Evolutionary conservation across 2,113 vertebrate species (phyloP).

Genomic region (Conger conger): DNA sequence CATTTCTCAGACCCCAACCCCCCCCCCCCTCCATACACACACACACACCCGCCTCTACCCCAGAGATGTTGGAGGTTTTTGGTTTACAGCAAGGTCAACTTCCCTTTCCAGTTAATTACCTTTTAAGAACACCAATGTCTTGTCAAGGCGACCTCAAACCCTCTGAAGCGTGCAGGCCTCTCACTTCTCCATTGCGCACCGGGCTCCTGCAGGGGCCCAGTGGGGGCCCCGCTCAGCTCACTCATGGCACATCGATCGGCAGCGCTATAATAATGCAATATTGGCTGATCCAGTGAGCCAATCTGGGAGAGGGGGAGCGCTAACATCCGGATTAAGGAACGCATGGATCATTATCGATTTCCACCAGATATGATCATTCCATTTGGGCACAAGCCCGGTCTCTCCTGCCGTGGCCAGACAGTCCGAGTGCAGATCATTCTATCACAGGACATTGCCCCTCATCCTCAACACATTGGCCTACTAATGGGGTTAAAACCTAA

Average conservation of each 20-base stretch:
- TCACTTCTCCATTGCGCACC: not conserved
- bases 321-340: constrained; percentile 67
- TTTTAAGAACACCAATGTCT: constrained; percentile 44
- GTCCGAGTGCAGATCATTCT: constrained; percentile 62
- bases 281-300: constrained; percentile 64
- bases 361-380: constrained; percentile 80
- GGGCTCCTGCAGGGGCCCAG: constrained; percentile 56
- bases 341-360: constrained; percentile 77
- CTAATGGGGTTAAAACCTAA: constrained; percentile 66
- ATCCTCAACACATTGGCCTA: constrained; percentile 48
- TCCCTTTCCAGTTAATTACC: constrained; percentile 57
- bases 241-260: constrained; percentile 58
- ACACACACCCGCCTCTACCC: too few relatives aligned
- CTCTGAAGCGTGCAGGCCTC: not conserved
- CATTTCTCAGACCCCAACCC: constrained; percentile 34
- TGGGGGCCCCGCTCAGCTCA: constrained; percentile 37
- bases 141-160: constrained; percentile 49
- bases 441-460: constrained; percentile 44
- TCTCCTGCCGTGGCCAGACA: constrained; percentile 58
- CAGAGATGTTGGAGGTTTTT: not conserved
- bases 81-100: not conserved
- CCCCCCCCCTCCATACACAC: too few relatives aligned
- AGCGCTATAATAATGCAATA: constrained; percentile 70
- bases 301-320: constrained; percentile 54
- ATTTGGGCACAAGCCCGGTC: constrained; percentile 71